Percentiles rank a stretch among this genome's conserved stretches.
Conservation (phyloP, 2,888 invertebrate species). For the Cepaea hortensis region DNA sequence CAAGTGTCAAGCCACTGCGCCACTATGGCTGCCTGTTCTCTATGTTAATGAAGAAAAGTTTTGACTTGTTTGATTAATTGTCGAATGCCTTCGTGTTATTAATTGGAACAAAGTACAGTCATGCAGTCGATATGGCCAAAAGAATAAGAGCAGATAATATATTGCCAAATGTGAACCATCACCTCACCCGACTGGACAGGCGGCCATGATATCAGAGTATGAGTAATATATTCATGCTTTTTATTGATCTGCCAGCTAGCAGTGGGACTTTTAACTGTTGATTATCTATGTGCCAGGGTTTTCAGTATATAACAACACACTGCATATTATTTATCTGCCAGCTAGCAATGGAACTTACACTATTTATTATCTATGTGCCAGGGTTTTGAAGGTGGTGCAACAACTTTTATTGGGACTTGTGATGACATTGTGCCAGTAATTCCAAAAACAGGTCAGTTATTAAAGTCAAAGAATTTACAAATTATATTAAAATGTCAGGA, state of each 20-base stretch:
- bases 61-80: too few species aligned
- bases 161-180: too few species aligned
- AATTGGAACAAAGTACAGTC: too few species aligned
- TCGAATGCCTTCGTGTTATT: too few species aligned
- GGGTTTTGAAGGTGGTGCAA: constrained; percentile 67
- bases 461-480: not conserved
- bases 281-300: constrained; percentile 55
- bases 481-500: not conserved
- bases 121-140: too few species aligned
- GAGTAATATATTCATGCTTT: too few species aligned
- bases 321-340: not conserved
- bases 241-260: not conserved
- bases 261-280: not conserved
- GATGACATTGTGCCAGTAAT: constrained; percentile 56
- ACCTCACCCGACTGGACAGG: too few species aligned
- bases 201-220: too few species aligned
- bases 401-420: constrained; percentile 58
- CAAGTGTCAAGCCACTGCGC: too few species aligned
- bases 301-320: constrained; percentile 28
- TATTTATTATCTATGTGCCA: constrained; percentile 20
- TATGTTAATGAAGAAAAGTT: too few species aligned
- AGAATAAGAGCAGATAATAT: too few species aligned
- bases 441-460: constrained; percentile 61
- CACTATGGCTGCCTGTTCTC: too few species aligned
- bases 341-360: not conserved